A percentile compares a stretch with the other conserved stretches of the same genome.
These are phyloP conservation scores for Oryzias woworae DNA, from an alignment of 2,113 vertebrate genomes.

Conservation along the genomic window DNA sequence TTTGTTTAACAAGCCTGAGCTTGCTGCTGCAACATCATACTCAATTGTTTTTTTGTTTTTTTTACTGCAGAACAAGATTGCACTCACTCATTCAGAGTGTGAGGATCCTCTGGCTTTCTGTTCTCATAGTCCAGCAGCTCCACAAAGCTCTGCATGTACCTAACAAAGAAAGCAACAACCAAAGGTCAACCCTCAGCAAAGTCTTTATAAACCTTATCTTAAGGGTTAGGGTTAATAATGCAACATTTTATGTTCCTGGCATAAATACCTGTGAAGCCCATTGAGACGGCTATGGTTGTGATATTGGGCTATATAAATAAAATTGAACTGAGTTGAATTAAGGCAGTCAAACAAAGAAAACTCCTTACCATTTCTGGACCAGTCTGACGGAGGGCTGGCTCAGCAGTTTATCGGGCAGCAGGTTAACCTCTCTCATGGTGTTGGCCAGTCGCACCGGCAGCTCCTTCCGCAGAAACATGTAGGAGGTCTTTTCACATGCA, in stretches of 20 bases:
- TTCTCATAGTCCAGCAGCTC: constrained; percentile 92
- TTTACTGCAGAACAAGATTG: constrained; percentile 3
- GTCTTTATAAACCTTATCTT: background rate
- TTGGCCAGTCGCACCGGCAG: constrained; percentile 92
- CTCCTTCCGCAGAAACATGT: constrained; percentile 94
- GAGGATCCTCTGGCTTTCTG: constrained; percentile 86
- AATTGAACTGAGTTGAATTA: too few relatives aligned
- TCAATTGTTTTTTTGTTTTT: background rate
- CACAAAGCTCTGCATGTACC: constrained; percentile 97
- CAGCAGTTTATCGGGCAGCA: constrained; percentile 90
- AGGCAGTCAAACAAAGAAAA: background rate
- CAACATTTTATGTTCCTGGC: too few relatives aligned
- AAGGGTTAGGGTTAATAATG: too few relatives aligned
- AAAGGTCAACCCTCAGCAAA: constrained; percentile 15
- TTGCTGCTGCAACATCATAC: constrained; percentile 1
- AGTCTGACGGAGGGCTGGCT: constrained; percentile 87
- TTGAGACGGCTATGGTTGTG: too few relatives aligned
- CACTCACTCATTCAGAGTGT: constrained; percentile 88
- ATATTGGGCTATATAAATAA: too few relatives aligned
- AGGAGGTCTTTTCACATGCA: constrained; percentile 95
- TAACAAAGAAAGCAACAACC: constrained; percentile 55
- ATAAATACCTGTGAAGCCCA: too few relatives aligned
- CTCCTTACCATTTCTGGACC: constrained; percentile 89
- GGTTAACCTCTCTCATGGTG: constrained; percentile 93
- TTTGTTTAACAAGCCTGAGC: constrained; percentile 8